Conservation (phyloP, 2,113 vertebrate species). For the Lepus americanus region DNA sequence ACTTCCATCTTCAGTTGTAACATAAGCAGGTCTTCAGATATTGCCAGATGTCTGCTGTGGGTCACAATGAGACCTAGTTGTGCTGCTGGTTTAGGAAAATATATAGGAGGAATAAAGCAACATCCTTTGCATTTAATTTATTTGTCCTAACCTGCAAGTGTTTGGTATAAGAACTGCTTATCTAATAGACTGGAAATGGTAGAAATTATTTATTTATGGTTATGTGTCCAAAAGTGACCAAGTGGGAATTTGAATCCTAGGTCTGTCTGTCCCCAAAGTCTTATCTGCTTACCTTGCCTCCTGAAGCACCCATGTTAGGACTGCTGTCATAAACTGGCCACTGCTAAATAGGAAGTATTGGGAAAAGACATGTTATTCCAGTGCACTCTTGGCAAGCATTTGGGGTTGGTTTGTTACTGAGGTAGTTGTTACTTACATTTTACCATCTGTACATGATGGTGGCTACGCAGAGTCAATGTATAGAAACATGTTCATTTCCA, state of each 20-base stretch:
- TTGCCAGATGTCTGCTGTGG: background rate
- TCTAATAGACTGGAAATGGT: background rate
- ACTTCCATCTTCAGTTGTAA: background rate
- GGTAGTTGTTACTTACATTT: background rate
- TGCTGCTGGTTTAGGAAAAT: background rate
- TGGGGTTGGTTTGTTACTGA: constrained; percentile 6
- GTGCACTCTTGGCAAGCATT: background rate
- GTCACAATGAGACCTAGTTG: background rate
- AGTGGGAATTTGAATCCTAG: background rate
- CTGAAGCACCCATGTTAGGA: background rate
- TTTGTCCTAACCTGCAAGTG: background rate
- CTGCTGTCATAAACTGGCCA: background rate
- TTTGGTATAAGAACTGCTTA: background rate
- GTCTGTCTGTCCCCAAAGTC: background rate
- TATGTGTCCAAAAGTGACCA: background rate
- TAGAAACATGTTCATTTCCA: background rate
- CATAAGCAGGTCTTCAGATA: background rate
- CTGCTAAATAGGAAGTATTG: background rate
- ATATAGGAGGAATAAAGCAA: background rate
- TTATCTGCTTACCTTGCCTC: background rate
- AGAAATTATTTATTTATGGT: constrained; percentile 28
- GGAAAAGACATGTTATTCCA: background rate
- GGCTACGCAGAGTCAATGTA: background rate
- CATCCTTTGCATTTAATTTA: background rate
- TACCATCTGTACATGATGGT: background rate